Percentiles rank a stretch among this genome's conserved stretches.
Evolutionary conservation across 2,113 vertebrate species (phyloP).

Genomic region (Neotoma lepida): DNA sequence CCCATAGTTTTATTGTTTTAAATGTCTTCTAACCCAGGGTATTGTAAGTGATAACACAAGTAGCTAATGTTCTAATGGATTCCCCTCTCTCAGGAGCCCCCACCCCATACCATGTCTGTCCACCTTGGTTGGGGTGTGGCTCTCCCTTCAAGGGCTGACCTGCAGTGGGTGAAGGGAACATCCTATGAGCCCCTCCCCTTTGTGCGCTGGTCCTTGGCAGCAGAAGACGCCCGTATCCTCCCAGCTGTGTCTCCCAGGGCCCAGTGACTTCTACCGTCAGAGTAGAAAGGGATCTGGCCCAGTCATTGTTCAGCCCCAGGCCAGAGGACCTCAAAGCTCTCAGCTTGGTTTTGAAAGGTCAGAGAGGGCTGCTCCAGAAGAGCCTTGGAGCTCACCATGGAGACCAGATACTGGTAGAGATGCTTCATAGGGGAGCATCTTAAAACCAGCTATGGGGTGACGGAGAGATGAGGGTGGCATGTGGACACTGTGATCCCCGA

Average conservation of each 20-base stretch:
- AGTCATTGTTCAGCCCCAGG: neutral
- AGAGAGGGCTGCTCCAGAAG: neutral
- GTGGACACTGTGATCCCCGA: neutral
- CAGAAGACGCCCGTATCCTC: neutral
- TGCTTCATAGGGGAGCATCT: neutral
- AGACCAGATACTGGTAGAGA: neutral
- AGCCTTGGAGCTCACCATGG: neutral
- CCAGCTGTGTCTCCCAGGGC: neutral
- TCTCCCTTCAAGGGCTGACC: neutral
- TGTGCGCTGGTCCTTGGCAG: neutral
- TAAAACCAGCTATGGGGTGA: neutral
- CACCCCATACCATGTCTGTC: fast-evolving
- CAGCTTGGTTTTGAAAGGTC: neutral
- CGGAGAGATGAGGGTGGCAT: fast-evolving
- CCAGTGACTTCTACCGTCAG: neutral
- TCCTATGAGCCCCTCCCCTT: neutral
- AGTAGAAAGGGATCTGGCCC: neutral
- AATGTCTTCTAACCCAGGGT: neutral
- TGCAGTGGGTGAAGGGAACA: neutral
- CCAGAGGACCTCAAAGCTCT: neutral
- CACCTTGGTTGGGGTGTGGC: neutral
- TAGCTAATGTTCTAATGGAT: too few species aligned
- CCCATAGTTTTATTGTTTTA: too few species aligned
- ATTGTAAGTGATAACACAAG: too few species aligned
- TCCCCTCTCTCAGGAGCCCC: neutral